These are phyloP conservation scores for Rhingia rostrata DNA, from an alignment of 2,888 invertebrate genomes.

Conservation along the genomic window DNA sequence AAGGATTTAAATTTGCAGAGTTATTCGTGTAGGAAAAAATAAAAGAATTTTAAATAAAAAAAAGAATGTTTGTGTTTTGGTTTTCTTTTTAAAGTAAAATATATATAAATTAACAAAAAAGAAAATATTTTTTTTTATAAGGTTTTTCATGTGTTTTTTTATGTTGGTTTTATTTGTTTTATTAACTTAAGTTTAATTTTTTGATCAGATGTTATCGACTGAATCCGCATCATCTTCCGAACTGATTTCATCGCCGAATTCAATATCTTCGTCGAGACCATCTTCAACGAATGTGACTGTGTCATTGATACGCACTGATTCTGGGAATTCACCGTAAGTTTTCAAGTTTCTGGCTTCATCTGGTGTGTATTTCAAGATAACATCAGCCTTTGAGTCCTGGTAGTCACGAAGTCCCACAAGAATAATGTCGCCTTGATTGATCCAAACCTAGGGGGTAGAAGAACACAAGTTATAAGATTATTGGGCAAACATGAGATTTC, in stretches of 20 bases:
- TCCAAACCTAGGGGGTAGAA: conserved; percentile 89
- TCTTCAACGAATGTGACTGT: conserved; percentile 97
- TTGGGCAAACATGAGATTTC: too few relatives aligned
- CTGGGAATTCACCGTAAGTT: conserved; percentile 99
- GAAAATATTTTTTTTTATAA: conserved; percentile 23
- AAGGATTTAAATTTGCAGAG: conserved; percentile 14
- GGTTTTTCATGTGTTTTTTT: conserved; percentile 27
- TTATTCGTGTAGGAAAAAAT: conserved; percentile 13
- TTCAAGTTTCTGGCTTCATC: conserved; percentile 99
- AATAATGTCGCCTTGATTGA: conserved; percentile 99
- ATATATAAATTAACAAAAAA: conserved; percentile 62
- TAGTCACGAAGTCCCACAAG: conserved; percentile 98
- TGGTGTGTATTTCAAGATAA: conserved; percentile 98
- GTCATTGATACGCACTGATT: conserved; percentile 98
- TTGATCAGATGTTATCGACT: conserved; percentile 86
- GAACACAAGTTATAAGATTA: conserved; percentile 50
- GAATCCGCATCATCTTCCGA: conserved; percentile 93
- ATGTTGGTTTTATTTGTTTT: conserved; percentile 29
- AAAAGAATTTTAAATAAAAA: conserved; percentile 31
- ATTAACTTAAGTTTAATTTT: conserved; percentile 74
- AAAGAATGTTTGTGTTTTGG: conserved; percentile 22
- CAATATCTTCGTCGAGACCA: conserved; percentile 97
- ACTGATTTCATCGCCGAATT: conserved; percentile 97
- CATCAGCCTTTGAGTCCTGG: conserved; percentile 98
- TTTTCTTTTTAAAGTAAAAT: conserved; percentile 47